Conservation (phyloP, 2,888 invertebrate genomes). For the Polymixis lichenea region DNA sequence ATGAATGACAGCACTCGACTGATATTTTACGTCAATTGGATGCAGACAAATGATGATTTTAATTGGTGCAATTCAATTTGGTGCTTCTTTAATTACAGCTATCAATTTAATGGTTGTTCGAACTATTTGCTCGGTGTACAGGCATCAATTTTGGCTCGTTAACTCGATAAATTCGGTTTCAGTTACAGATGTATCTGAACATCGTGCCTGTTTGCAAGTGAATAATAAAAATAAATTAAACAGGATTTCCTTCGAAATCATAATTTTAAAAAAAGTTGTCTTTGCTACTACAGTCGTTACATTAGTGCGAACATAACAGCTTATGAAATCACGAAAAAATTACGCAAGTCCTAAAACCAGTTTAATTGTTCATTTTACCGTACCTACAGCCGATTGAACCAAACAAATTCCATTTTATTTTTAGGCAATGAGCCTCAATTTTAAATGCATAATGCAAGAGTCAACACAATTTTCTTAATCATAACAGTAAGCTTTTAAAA, state of each 20-base stretch:
- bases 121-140: conserved; percentile 48
- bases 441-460: too few relatives aligned
- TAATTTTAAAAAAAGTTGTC: background rate
- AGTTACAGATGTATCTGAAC: conserved; percentile 23
- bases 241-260: background rate
- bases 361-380: too few relatives aligned
- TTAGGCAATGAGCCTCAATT: too few relatives aligned
- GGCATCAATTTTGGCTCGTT: conserved; percentile 46
- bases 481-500: too few relatives aligned
- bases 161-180: conserved; percentile 39
- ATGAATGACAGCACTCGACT: conserved; percentile 1
- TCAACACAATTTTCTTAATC: too few relatives aligned
- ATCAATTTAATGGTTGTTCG: conserved; percentile 56
- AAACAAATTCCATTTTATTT: too few relatives aligned
- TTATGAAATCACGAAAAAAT: background rate
- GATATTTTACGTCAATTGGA: conserved; percentile 31
- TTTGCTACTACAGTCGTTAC: background rate
- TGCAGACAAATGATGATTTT: conserved; percentile 53
- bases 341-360: too few relatives aligned
- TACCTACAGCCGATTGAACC: too few relatives aligned
- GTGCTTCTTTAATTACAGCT: conserved; percentile 59
- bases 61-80: conserved; percentile 55
- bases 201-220: conserved; percentile 7
- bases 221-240: background rate
- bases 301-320: background rate